Conservation (phyloP, 2,888 invertebrate species). For the Eulithis prunata region DNA sequence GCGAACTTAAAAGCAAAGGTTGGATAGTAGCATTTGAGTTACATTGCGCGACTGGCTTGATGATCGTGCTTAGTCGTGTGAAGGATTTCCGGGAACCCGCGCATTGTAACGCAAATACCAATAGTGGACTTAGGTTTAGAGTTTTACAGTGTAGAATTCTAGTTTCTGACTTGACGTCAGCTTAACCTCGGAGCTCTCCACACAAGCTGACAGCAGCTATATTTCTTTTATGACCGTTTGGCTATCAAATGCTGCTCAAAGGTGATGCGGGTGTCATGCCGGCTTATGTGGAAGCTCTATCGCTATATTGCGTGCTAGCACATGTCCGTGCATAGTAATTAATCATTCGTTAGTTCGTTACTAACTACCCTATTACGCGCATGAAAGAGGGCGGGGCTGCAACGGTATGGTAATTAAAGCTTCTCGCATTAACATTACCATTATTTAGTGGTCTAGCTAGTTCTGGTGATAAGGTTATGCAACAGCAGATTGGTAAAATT, state of each 20-base stretch:
- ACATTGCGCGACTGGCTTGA: too few relatives aligned
- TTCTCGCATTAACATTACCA: conserved; percentile 23
- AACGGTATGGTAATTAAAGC: conserved; percentile 31
- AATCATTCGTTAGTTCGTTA: conserved; percentile 61
- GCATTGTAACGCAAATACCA: too few relatives aligned
- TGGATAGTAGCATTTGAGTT: too few relatives aligned
- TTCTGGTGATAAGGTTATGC: conserved; percentile 1
- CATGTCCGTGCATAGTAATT: conserved; percentile 58
- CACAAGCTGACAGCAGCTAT: not conserved
- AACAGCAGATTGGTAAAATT: not conserved
- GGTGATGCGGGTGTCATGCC: not conserved
- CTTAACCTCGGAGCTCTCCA: conserved; percentile 18
- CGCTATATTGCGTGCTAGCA: conserved; percentile 42
- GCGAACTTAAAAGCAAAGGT: too few relatives aligned
- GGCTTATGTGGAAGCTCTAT: conserved; percentile 18
- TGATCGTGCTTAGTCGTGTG: too few relatives aligned
- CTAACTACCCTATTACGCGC: conserved; percentile 56
- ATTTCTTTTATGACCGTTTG: not conserved
- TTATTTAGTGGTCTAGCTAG: conserved; percentile 23
- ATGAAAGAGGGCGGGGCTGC: conserved; percentile 46
- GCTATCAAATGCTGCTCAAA: not conserved
- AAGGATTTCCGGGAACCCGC: too few relatives aligned
- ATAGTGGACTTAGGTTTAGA: too few relatives aligned
- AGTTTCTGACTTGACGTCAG: conserved; percentile 17
- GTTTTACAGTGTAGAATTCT: too few relatives aligned